phyloP scores from a whole-genome alignment of 2,797 vertebrate genomes.

The Danionella dracula region DNA sequence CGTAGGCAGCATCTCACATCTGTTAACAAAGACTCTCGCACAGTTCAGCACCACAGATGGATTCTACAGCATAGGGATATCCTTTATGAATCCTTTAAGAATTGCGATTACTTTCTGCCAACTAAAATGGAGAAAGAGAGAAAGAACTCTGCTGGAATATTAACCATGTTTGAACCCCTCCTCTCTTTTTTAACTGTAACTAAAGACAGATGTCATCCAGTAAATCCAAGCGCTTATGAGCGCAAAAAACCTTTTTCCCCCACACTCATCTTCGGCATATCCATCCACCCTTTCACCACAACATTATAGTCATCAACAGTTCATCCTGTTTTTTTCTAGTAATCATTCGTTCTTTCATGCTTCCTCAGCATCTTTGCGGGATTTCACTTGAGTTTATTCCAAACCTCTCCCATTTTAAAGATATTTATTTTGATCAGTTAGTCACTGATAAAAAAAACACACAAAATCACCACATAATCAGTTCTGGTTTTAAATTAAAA shows the following conservation, averaged over 20 bases:
- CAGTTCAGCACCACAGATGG: neutral
- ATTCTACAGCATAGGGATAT: neutral
- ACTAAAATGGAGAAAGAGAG: neutral
- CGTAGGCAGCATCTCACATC: constrained; percentile 20
- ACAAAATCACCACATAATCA: too few species aligned
- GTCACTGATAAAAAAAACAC: too few species aligned
- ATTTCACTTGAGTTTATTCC: neutral
- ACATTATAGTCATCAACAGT: constrained; percentile 52
- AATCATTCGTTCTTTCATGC: constrained; percentile 50
- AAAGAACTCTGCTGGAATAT: constrained; percentile 7
- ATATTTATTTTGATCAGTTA: constrained; percentile 13
- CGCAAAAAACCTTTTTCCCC: neutral
- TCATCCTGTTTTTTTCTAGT: constrained; percentile 40
- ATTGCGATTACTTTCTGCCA: constrained; percentile 30
- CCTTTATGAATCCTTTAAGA: neutral
- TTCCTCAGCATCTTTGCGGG: constrained; percentile 55
- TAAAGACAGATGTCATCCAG: constrained; percentile 66
- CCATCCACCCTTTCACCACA: constrained; percentile 55
- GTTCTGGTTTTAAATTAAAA: too few species aligned
- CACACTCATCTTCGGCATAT: constrained; percentile 49
- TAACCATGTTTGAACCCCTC: constrained; percentile 35
- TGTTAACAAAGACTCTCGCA: constrained; percentile 11
- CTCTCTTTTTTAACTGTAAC: constrained; percentile 41
- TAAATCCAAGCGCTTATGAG: constrained; percentile 51
- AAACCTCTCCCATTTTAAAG: neutral